Evolutionary conservation across 1,140 invertebrate species (phyloP).

Genomic region (Tetramorium parvispinum): DNA sequence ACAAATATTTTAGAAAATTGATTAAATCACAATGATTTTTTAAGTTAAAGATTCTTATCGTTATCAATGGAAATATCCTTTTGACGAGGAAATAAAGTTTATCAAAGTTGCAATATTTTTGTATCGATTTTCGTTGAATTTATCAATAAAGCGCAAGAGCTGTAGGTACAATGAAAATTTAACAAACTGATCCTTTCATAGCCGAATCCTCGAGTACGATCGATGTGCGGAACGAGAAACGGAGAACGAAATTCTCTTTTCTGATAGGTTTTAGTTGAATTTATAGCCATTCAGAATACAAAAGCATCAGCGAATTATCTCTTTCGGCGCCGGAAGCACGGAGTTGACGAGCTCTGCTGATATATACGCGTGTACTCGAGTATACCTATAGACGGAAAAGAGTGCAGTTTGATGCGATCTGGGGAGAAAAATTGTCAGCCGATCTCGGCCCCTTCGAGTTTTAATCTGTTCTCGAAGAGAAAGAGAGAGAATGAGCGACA

Average conservation of each 20-base stretch:
- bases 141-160: not conserved
- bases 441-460: slow-evolving; percentile 1
- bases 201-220: slow-evolving; percentile 31
- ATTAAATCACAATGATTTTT: not conserved
- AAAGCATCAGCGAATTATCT: slow-evolving; percentile 72
- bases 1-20: not conserved
- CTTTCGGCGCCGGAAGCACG: slow-evolving; percentile 27
- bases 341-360: not conserved
- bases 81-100: not conserved
- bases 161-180: slow-evolving; percentile 21
- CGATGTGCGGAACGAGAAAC: not conserved
- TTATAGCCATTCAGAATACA: slow-evolving; percentile 67
- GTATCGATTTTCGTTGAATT: not conserved
- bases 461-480: slow-evolving; percentile 34
- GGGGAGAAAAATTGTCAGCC: slow-evolving; percentile 24
- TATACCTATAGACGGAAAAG: not conserved
- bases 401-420: slow-evolving; percentile 26
- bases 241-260: not conserved
- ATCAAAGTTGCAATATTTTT: not conserved
- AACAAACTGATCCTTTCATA: not conserved
- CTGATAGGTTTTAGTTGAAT: slow-evolving; percentile 64
- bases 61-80: not conserved
- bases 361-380: not conserved
- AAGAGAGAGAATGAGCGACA: not conserved
- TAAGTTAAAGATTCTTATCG: not conserved